phyloP scores from a whole-genome alignment of 2,113 vertebrate genomes.

The Ophthalmolycus amberensis region DNA sequence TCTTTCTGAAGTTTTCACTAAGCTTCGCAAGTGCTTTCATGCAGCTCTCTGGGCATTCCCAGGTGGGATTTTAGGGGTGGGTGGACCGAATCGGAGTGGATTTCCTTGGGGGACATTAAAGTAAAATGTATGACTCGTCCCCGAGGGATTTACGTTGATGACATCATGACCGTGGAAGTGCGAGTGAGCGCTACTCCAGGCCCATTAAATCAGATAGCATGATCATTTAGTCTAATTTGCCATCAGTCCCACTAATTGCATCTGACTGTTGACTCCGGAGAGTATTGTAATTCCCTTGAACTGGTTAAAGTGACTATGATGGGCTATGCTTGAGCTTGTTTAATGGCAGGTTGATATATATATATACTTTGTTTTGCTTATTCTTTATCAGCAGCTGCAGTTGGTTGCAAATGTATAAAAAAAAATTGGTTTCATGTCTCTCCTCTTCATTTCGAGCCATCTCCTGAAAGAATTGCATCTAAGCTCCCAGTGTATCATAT shows the following conservation, averaged over 20 bases:
- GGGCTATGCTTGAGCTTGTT: slow-evolving; percentile 67
- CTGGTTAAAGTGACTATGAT: slow-evolving; percentile 79
- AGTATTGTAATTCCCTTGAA: slow-evolving; percentile 76
- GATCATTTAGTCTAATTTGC: slow-evolving; percentile 82
- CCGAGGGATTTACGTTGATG: slow-evolving; percentile 62
- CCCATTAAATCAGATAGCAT: slow-evolving; percentile 80
- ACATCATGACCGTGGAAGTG: slow-evolving; percentile 65
- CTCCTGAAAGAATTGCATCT: slow-evolving; percentile 5
- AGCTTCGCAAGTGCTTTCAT: slow-evolving; percentile 44
- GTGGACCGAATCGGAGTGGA: slow-evolving; percentile 66
- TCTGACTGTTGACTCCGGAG: slow-evolving; percentile 77
- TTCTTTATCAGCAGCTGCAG: slow-evolving; percentile 50
- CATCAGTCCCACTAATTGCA: slow-evolving; percentile 81
- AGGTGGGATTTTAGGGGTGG: slow-evolving; percentile 63
- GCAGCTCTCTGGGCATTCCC: slow-evolving; percentile 58
- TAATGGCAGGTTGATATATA: slow-evolving; percentile 63
- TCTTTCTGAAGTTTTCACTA: slow-evolving; percentile 57
- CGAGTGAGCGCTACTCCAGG: slow-evolving; percentile 50
- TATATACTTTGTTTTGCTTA: slow-evolving; percentile 55
- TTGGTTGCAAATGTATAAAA: neutral
- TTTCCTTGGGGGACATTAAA: slow-evolving; percentile 70
- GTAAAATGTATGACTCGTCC: slow-evolving; percentile 70
- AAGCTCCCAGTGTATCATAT: slow-evolving; percentile 15
- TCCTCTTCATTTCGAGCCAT: slow-evolving; percentile 1
- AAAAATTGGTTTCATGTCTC: neutral